These are phyloP conservation scores for Umimayanthus chanpuru DNA, from an alignment of 92 coral and sea anemone species.

Conservation along the genomic window DNA sequence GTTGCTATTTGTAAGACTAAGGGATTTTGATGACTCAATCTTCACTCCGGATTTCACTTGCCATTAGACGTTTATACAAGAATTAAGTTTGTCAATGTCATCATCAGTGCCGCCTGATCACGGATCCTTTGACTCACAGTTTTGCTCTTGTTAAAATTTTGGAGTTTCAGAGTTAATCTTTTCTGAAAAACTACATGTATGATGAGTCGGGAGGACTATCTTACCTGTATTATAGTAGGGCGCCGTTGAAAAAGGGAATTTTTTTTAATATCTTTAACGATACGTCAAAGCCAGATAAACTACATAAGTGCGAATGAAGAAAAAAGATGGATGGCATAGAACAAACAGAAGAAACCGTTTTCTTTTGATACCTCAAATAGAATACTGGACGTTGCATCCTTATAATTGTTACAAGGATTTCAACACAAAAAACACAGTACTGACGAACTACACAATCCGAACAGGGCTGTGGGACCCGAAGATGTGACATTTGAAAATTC, in stretches of 20 bases:
- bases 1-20: too few species aligned
- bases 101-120: not conserved
- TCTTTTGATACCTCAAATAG: not conserved
- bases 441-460: not conserved
- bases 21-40: conserved; percentile 34
- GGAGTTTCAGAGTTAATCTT: not conserved
- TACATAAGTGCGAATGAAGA: too few species aligned
- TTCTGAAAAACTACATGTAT: not conserved
- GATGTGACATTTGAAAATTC: not conserved
- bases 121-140: not conserved
- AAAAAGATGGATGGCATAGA: not conserved
- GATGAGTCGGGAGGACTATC: not conserved
- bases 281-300: not conserved
- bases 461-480: not conserved
- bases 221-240: not conserved
- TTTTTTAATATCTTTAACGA: too few species aligned
- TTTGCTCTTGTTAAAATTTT: not conserved
- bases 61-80: not conserved
- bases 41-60: conserved; percentile 12
- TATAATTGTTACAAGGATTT: too few species aligned
- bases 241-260: not conserved
- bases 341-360: too few species aligned
- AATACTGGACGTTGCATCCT: not conserved
- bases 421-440: too few species aligned
- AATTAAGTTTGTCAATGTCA: conserved; percentile 36